Evolutionary conservation across 2,797 vertebrate species (phyloP).

Genomic region (Pyrocephalus nanus): DNA sequence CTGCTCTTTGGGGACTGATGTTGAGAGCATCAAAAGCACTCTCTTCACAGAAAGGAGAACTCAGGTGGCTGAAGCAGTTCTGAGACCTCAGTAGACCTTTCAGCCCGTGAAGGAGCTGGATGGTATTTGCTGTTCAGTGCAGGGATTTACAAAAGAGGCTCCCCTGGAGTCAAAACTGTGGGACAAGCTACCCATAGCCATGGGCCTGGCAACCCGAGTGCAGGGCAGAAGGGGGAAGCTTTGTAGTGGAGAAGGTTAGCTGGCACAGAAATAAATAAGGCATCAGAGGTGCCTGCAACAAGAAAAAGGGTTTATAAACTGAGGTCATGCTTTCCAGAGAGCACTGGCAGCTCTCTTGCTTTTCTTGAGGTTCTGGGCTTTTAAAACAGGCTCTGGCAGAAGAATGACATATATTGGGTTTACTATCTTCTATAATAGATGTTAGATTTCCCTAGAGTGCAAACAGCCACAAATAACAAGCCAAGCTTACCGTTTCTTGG

Average conservation of each 20-base stretch:
- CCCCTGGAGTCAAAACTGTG: neutral
- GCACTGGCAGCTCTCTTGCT: neutral
- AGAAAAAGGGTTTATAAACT: neutral
- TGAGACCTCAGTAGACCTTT: slow-evolving; percentile 2
- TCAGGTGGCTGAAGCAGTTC: slow-evolving; percentile 41
- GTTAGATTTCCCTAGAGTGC: neutral
- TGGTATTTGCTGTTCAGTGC: neutral
- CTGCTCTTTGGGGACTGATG: slow-evolving; percentile 25
- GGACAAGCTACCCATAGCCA: neutral
- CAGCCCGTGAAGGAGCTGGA: slow-evolving; percentile 1
- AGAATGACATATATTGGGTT: neutral
- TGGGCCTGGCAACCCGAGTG: neutral
- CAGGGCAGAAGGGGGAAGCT: neutral
- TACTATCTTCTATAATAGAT: neutral
- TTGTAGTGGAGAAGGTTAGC: neutral
- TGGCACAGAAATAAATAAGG: neutral
- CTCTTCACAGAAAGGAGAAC: slow-evolving; percentile 25
- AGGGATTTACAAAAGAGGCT: neutral
- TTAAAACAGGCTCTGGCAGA: neutral
- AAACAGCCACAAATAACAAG: neutral
- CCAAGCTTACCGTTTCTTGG: neutral
- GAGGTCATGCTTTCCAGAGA: neutral
- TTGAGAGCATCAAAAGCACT: slow-evolving; percentile 51
- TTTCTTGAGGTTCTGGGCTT: neutral
- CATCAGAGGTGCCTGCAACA: neutral